Evolutionary conservation across 2,888 invertebrate genomes (phyloP).

Genomic region (Phrixothrix hirtus): DNA sequence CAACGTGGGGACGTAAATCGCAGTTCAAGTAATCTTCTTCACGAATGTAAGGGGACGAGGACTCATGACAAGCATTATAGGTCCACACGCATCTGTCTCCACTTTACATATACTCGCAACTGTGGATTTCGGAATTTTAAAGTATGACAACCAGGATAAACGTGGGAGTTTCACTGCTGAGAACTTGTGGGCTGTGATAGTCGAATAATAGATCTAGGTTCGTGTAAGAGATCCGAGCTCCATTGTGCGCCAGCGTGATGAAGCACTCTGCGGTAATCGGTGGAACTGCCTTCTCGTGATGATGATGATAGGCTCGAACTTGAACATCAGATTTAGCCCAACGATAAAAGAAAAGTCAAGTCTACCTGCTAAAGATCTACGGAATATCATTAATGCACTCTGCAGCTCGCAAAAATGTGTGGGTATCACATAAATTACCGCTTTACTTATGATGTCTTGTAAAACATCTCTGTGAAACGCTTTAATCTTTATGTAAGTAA

Average conservation of each 20-base stretch:
- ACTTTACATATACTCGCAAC: conserved; percentile 13
- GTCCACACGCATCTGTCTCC: conserved; percentile 14
- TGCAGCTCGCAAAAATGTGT: too few relatives aligned
- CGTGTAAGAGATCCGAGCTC: conserved; percentile 28
- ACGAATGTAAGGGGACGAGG: conserved; percentile 6
- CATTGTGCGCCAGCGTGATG: conserved; percentile 39
- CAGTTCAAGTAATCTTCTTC: conserved; percentile 15
- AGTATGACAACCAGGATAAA: conserved; percentile 22
- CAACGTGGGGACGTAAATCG: conserved; percentile 18
- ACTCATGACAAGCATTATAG: conserved; percentile 18
- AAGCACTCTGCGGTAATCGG: conserved; percentile 40
- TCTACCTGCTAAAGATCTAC: conserved; percentile 4
- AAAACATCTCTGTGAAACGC: background rate
- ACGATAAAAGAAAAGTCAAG: conserved; percentile 33
- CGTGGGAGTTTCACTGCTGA: conserved; percentile 25
- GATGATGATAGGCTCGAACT: conserved; percentile 33
- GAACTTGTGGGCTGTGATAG: conserved; percentile 20
- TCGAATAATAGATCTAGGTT: conserved; percentile 28
- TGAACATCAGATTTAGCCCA: conserved; percentile 39
- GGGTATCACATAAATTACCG: too few relatives aligned
- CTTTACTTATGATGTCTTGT: too few relatives aligned
- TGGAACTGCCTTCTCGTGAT: conserved; percentile 35
- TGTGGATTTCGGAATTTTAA: conserved; percentile 24
- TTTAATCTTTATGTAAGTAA: background rate
- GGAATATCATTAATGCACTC: conserved; percentile 5